A percentile compares a stretch with the other conserved stretches of the same genome.
Conservation (phyloP, 2,797 vertebrate species). For the Decapterus maruadsi region DNA sequence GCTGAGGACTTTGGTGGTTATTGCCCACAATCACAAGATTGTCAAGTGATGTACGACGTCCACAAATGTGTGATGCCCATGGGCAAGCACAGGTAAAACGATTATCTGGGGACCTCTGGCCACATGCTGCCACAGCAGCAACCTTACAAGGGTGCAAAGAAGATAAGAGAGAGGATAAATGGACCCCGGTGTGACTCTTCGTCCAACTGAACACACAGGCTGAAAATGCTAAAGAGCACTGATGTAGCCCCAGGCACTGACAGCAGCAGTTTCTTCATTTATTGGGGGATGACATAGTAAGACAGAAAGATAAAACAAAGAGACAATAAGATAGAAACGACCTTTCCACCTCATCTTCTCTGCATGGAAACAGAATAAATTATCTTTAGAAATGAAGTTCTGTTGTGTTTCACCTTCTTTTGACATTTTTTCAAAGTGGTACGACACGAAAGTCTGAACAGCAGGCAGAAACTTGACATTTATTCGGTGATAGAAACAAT, state of each 20-base stretch:
- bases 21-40: conserved; percentile 69
- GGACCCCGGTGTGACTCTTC: conserved; percentile 52
- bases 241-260: conserved; percentile 69
- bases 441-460: conserved; percentile 45
- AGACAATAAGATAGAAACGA: conserved; percentile 65
- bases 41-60: conserved; percentile 74
- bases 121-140: conserved; percentile 72
- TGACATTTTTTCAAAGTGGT: conserved; percentile 52
- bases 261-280: conserved; percentile 52
- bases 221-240: conserved; percentile 86
- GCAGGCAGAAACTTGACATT: conserved; percentile 67
- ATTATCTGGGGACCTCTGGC: conserved; percentile 76
- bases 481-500: conserved; percentile 51
- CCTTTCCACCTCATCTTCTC: conserved; percentile 59
- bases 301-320: conserved; percentile 66
- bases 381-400: conserved; percentile 18
- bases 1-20: conserved; percentile 72
- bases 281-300: conserved; percentile 51
- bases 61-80: conserved; percentile 66
- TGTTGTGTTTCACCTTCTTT: conserved; percentile 11
- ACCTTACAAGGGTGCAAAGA: conserved; percentile 56
- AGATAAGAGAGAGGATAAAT: conserved; percentile 65
- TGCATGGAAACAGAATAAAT: conserved; percentile 57
- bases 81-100: conserved; percentile 72
- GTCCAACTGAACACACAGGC: conserved; percentile 46